These are phyloP conservation scores for Peromyscus leucopus DNA, from an alignment of 2,113 vertebrate species.

Conservation along the genomic window DNA sequence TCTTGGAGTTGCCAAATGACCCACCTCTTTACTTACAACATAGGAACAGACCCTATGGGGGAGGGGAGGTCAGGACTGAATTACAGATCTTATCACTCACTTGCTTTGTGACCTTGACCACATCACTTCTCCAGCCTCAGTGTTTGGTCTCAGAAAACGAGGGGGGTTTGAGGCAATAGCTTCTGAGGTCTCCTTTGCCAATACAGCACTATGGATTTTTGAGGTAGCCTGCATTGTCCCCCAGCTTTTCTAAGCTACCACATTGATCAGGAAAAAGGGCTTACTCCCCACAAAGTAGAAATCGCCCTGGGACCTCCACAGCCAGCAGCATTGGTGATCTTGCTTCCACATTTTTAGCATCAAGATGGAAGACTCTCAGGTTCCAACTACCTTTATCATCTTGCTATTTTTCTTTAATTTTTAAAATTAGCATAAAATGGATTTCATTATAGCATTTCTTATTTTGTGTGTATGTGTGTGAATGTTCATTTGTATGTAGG, in stretches of 20 bases:
- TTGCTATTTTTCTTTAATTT: neutral
- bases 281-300: neutral
- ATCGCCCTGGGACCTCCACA: neutral
- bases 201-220: neutral
- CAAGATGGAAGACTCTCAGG: neutral
- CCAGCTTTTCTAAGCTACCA: neutral
- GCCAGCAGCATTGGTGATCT: accelerated
- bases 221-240: neutral
- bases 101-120: neutral
- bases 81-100: neutral
- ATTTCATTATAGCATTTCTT: neutral
- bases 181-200: neutral
- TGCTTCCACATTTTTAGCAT: neutral
- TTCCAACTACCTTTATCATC: neutral
- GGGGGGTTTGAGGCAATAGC: neutral
- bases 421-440: neutral
- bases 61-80: neutral
- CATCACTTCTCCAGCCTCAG: neutral
- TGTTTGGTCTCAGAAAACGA: neutral
- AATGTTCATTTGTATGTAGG: neutral
- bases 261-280: neutral
- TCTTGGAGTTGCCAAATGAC: neutral
- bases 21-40: neutral
- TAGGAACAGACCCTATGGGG: neutral
- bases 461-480: neutral